Evolutionary conservation across 1,140 invertebrate species (phyloP), one percentile per base, ranked within the genome.

Genomic region (Cylas formicarius): DNA sequence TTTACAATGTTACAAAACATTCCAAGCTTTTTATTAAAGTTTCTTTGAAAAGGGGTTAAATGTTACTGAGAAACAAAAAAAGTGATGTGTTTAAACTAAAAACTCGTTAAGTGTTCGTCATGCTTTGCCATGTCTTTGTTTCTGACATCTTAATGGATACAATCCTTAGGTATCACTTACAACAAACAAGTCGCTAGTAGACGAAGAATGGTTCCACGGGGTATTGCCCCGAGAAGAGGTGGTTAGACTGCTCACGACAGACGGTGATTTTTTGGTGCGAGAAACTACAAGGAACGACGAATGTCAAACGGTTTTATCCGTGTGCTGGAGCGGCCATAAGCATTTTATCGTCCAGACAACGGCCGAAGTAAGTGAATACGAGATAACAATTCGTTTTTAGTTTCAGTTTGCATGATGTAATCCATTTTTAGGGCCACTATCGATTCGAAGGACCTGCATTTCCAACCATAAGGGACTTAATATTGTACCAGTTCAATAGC

Each of bases 281-380:
- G 90, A 96, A 72, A 96, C 92, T 26, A 89, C 83, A n/a, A 78
- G 84, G 66, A 95, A 90, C 65, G 82, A 91, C 64, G 85, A 94
- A 64, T 78, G 88, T 60, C 86, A 93, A 74, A 88, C 92, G 46
- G 94, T 97, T 32, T 65, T 98, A 16, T 96, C 91, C 8, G 92
- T 96, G 0, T 90, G 84, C 62, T 97, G 93, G 93, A 86, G 90
- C 42, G 87, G 87, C 5, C 89, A 93, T 58, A 93, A 94, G 66
- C 94, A 98, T 72, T 97, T 97, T 62, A 97, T 97, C 52, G 91
- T 97, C 37, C 93, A 98, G 73, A 91, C 85, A 14, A 92, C 90
- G 8, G 74, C 80, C 9, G 90, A 94, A 69, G 84, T 88, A 70
- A 38, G 24, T 0, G 20, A 22, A 5, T 16, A 9, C 11, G 19